phyloP scores from a whole-genome alignment of 1,140 invertebrate genomes.

The Belonocnema kinseyi region DNA sequence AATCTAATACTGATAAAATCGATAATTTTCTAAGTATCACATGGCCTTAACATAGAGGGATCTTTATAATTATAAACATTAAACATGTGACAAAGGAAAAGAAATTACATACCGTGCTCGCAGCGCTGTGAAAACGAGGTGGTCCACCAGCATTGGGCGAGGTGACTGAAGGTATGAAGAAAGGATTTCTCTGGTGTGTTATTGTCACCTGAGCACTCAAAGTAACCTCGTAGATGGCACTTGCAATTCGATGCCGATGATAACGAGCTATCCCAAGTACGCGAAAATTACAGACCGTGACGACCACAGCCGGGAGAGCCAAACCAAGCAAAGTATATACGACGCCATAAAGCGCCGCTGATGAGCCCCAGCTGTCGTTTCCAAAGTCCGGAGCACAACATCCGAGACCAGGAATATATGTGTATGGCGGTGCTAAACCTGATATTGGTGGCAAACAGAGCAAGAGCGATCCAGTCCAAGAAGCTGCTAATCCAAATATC shows the following conservation, averaged over 20 bases:
- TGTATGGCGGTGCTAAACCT: conserved; percentile 70
- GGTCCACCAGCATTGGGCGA: conserved; percentile 76
- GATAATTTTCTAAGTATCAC: too few relatives aligned
- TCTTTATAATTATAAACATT: too few relatives aligned
- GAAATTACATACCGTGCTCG: conserved; percentile 78
- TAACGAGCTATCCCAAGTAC: conserved; percentile 87
- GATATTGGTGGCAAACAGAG: conserved; percentile 73
- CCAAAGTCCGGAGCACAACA: conserved; percentile 82
- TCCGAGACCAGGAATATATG: conserved; percentile 77
- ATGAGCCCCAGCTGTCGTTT: conserved; percentile 71
- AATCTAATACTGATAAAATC: too few relatives aligned
- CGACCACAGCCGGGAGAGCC: conserved; percentile 80
- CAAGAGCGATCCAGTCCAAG: conserved; percentile 74
- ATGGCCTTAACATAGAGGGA: too few relatives aligned
- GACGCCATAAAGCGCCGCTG: conserved; percentile 79
- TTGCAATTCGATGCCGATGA: conserved; percentile 88
- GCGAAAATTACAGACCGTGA: conserved; percentile 84
- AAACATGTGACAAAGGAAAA: neutral
- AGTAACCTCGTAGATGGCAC: conserved; percentile 90
- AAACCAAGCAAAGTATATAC: conserved; percentile 81
- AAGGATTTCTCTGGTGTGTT: conserved; percentile 87
- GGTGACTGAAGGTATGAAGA: conserved; percentile 79
- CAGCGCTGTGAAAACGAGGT: conserved; percentile 80
- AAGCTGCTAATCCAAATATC: conserved; percentile 69
- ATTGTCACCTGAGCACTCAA: conserved; percentile 89